Conservation (phyloP, 2,888 invertebrate genomes). For the Eumacrocentrus americanus region DNA sequence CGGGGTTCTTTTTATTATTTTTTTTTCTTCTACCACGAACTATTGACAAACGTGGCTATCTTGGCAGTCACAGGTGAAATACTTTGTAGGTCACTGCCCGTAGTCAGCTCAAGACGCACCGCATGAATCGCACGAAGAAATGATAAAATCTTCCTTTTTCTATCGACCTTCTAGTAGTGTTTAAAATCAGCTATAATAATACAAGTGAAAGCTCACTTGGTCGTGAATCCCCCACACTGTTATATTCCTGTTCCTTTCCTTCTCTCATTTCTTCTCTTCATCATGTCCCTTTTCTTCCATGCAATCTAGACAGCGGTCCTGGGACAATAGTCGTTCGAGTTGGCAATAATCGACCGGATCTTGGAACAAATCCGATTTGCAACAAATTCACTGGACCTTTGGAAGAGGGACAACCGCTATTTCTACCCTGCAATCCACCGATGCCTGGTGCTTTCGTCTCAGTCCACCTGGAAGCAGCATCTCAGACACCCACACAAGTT, state of each 20-base stretch:
- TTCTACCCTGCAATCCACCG: slow-evolving; percentile 91
- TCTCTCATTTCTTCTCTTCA: too few relatives aligned
- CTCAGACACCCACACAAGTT: slow-evolving; percentile 71
- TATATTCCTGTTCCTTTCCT: too few relatives aligned
- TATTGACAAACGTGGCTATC: slow-evolving; percentile 27
- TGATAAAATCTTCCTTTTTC: slow-evolving; percentile 23
- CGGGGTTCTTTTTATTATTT: neutral
- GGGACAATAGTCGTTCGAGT: slow-evolving; percentile 89
- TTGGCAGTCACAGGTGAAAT: slow-evolving; percentile 51
- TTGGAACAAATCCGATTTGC: slow-evolving; percentile 90
- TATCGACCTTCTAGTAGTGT: slow-evolving; percentile 21
- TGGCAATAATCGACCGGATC: slow-evolving; percentile 90
- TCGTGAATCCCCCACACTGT: too few relatives aligned
- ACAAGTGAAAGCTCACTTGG: slow-evolving; percentile 36
- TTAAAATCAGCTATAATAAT: slow-evolving; percentile 32
- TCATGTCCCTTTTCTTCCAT: slow-evolving; percentile 16
- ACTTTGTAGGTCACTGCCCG: slow-evolving; percentile 51
- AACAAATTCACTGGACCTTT: slow-evolving; percentile 86
- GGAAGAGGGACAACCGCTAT: slow-evolving; percentile 89
- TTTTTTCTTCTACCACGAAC: neutral
- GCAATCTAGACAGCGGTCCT: slow-evolving; percentile 74
- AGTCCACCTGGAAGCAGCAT: slow-evolving; percentile 81
- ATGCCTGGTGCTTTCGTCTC: slow-evolving; percentile 96
- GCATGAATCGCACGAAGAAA: slow-evolving; percentile 24
- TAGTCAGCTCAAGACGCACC: slow-evolving; percentile 2